A percentile compares a stretch with the other conserved stretches of the same genome.
These are phyloP conservation scores for Encarsia formosa DNA, from an alignment of 2,888 invertebrate species.

Conservation along the genomic window DNA sequence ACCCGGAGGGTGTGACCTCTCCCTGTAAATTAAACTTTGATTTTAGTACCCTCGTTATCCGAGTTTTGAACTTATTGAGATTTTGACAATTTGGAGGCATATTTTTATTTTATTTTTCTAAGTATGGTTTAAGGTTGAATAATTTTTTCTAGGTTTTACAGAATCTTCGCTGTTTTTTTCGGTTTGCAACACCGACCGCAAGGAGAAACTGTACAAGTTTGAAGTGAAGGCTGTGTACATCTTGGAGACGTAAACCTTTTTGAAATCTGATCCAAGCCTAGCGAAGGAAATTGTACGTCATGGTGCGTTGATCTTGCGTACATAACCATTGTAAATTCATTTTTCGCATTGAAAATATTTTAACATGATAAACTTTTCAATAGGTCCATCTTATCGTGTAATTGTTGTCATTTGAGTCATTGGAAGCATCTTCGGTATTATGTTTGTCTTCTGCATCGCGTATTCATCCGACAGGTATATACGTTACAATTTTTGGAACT, in stretches of 20 bases:
- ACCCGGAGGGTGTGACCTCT: too few species aligned
- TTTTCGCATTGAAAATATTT: too few species aligned
- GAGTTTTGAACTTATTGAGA: too few species aligned
- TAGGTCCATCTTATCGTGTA: conserved; percentile 40
- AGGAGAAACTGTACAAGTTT: conserved; percentile 42
- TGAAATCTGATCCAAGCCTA: conserved; percentile 51
- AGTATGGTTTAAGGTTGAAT: too few species aligned
- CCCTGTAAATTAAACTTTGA: too few species aligned
- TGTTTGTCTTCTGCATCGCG: conserved; percentile 37
- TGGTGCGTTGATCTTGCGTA: conserved; percentile 38
- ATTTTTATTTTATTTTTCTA: too few species aligned
- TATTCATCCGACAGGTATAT: conserved; percentile 44
- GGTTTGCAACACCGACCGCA: conserved; percentile 44
- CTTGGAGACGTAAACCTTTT: conserved; percentile 36
- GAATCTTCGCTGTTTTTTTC: conserved; percentile 44
- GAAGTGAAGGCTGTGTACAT: conserved; percentile 50
- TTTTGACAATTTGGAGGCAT: too few species aligned
- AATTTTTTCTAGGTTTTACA: too few species aligned
- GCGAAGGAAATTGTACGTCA: conserved; percentile 49
- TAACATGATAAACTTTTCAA: not conserved
- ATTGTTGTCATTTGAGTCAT: conserved; percentile 43
- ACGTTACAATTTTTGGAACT: too few species aligned
- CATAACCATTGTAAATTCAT: too few species aligned
- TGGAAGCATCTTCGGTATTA: conserved; percentile 34
- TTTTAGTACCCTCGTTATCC: too few species aligned